Base-by-base conservation (phyloP, 2,888 invertebrate genomes). In the Drosophila paramelanica region DNA sequence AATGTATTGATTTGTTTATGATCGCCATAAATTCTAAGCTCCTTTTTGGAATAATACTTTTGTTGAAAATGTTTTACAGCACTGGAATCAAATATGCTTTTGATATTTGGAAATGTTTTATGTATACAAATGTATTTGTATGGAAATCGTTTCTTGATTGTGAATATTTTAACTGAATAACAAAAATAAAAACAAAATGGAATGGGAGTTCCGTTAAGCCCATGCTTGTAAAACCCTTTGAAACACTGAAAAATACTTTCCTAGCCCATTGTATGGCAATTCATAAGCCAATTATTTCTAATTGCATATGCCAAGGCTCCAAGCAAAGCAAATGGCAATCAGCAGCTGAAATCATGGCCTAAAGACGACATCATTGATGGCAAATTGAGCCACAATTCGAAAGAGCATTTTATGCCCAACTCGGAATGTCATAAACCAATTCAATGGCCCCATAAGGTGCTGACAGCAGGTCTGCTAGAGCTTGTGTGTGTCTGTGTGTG, bases 1-100 rank as follows among this genome's bases (percentile, higher is more conserved):
- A 61, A 47, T 60, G 56, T 78, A 80, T 88, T 67, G 87, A 88
- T 88, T 78, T 77, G 42, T 52, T 68, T 65, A 59, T 62, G 60
- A 42, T 38, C 49, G 56, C 20, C 10, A 27, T 42, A 57, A 20
- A 55, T 56, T 31, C 33, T 7, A 20, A n/a, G 23, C 42, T 43
- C 23, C 31, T 33, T 20, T 31, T 1, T 20, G 41, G 3, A 33
- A 23, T 31, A 10, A 31, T 42, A 27, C 13, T n/a, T 43, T 36
- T 36, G 45, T 55, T 45, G 11, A 55, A 45, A 23, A n/a, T 43
- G 33, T 1, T 14, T 23, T 33, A 8, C 53, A 43, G 20, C 33
- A 36, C 33, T 43, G 7, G 3, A 36, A 36, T 6, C 8, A 31
- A 14, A 17, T 25, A 38, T 25, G 43, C 23, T 14, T 2, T 7